A percentile compares a stretch with the other conserved stretches of the same genome.
phyloP scores from a whole-genome alignment of 2,797 vertebrate genomes.

The Taenioides sp. region DNA sequence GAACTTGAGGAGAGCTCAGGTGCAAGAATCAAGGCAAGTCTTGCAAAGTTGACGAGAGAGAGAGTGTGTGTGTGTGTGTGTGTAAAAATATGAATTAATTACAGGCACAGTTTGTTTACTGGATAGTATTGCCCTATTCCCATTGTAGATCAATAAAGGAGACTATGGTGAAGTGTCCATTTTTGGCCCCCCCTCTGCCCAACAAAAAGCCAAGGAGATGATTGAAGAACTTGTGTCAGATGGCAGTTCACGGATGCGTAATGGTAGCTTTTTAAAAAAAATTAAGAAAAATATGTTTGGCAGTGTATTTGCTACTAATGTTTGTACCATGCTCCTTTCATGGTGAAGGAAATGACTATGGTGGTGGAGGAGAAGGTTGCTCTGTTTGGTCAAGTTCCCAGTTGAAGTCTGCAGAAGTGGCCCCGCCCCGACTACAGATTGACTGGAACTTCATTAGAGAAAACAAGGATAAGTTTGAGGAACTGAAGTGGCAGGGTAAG shows the following conservation, averaged over 20 bases:
- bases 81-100: no score
- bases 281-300: background rate
- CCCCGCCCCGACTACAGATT: constrained; percentile 55
- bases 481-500: constrained; percentile 92
- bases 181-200: constrained; percentile 79
- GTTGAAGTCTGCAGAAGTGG: constrained; percentile 31
- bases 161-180: constrained; percentile 81
- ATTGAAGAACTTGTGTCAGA: constrained; percentile 80
- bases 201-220: constrained; percentile 85
- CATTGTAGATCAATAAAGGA: constrained; percentile 81
- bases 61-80: no score
- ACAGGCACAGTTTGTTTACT: background rate
- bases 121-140: background rate
- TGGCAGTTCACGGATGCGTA: constrained; percentile 31
- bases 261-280: constrained; percentile 32
- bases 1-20: constrained; percentile 85
- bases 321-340: background rate
- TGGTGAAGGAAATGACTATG: background rate
- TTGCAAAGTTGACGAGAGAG: background rate
- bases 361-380: background rate
- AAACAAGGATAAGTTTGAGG: constrained; percentile 84
- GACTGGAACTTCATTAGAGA: constrained; percentile 86
- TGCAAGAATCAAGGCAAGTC: constrained; percentile 86
- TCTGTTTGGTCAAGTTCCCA: constrained; percentile 62
- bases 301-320: background rate